A percentile compares a stretch with the other conserved stretches of the same genome.
Conservation (phyloP, 2,797 vertebrate genomes). For the Siniperca scherzeri region DNA sequence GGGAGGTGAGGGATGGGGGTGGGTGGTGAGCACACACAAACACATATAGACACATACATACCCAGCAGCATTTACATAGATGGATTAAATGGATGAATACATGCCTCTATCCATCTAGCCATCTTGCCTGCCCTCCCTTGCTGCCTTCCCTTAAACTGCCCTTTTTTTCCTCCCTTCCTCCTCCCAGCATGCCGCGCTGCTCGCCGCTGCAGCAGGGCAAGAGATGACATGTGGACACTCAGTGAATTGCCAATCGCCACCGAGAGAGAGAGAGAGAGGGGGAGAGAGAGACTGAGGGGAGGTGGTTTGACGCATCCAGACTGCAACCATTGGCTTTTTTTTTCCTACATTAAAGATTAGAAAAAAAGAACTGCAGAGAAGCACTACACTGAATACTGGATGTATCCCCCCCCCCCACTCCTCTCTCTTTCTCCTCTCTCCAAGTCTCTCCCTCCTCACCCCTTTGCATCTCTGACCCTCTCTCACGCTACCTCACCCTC, state of each 20-base stretch:
- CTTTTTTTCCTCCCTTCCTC: slow-evolving; percentile 11
- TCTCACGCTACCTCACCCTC: slow-evolving; percentile 50
- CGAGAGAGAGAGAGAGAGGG: slow-evolving; percentile 36
- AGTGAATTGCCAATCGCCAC: slow-evolving; percentile 81
- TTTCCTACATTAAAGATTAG: slow-evolving; percentile 86
- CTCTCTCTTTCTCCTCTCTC: slow-evolving; percentile 24
- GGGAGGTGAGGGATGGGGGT: background rate
- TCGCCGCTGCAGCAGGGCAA: slow-evolving; percentile 76
- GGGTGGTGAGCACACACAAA: slow-evolving; percentile 18
- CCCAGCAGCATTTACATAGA: slow-evolving; percentile 69
- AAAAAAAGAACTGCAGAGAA: slow-evolving; percentile 93
- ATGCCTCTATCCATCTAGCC: slow-evolving; percentile 58
- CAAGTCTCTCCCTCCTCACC: slow-evolving; percentile 46
- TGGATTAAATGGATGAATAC: slow-evolving; percentile 68
- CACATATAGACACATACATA: slow-evolving; percentile 35
- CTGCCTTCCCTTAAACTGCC: slow-evolving; percentile 6
- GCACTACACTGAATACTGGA: slow-evolving; percentile 94
- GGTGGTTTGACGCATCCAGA: slow-evolving; percentile 84
- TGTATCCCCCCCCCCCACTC: slow-evolving; percentile 78
- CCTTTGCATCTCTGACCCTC: slow-evolving; percentile 59
- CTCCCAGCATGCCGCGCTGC: slow-evolving; percentile 70
- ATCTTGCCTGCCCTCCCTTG: slow-evolving; percentile 42
- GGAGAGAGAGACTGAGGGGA: slow-evolving; percentile 43
- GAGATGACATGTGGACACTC: slow-evolving; percentile 84
- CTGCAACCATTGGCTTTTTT: slow-evolving; percentile 87